phyloP scores from a whole-genome alignment of 2,888 invertebrate genomes.

The Pachymerium ferrugineum region DNA sequence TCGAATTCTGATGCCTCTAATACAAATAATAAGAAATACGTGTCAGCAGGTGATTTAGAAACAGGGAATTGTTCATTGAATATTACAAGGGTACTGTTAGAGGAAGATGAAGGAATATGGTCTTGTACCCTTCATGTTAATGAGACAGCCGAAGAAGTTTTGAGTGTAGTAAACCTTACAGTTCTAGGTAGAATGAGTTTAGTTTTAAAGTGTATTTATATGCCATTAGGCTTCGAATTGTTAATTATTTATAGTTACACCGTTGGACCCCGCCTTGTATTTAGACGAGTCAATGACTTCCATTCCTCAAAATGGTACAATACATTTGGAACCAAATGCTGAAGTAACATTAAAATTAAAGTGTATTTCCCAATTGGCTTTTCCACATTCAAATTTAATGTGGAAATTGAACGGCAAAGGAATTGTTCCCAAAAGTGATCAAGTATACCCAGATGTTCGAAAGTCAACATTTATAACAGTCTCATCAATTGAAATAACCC shows the following conservation, averaged over 20 bases:
- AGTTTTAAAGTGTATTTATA: not conserved
- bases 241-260: not conserved
- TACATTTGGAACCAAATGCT: not conserved
- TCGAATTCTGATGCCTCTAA: too few relatives aligned
- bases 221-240: too few relatives aligned
- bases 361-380: constrained; percentile 17
- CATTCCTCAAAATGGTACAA: not conserved
- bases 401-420: not conserved
- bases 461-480: not conserved
- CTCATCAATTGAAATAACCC: not conserved
- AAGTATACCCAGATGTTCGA: not conserved
- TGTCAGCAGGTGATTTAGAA: not conserved
- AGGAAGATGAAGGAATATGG: not conserved
- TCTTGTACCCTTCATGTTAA: not conserved
- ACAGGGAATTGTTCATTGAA: not conserved
- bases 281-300: not conserved
- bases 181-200: not conserved
- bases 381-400: not conserved
- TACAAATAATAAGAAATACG: too few relatives aligned
- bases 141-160: too few relatives aligned
- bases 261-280: not conserved
- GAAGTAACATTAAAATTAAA: not conserved
- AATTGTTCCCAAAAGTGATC: not conserved
- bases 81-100: not conserved
- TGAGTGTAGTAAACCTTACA: not conserved